Conservation (phyloP, 2,113 vertebrate species). For the Lamprologus tigripictilis region DNA sequence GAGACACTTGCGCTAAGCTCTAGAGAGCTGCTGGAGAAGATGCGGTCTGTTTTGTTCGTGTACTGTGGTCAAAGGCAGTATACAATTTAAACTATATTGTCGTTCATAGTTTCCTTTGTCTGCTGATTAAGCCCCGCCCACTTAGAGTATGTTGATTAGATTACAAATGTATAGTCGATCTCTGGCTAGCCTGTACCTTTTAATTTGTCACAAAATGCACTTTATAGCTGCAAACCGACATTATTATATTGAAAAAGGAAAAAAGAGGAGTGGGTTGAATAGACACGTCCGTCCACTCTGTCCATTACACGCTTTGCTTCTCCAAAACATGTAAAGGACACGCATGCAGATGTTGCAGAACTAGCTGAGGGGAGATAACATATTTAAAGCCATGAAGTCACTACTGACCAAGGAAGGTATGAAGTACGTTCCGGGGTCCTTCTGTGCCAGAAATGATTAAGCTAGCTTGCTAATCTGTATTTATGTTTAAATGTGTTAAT, state of each 20-base stretch:
- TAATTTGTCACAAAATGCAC: background rate
- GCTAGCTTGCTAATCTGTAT: background rate
- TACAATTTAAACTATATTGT: background rate
- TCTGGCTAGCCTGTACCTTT: background rate
- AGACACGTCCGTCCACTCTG: background rate
- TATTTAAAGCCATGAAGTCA: background rate
- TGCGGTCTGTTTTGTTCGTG: conserved; percentile 5
- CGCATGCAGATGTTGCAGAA: background rate
- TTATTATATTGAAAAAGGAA: background rate
- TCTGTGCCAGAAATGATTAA: background rate
- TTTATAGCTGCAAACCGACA: background rate
- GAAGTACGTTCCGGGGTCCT: background rate
- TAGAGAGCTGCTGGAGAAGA: conserved; percentile 11
- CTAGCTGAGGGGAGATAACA: background rate
- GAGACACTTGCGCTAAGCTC: conserved; percentile 30
- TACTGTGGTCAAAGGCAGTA: background rate
- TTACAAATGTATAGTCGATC: background rate
- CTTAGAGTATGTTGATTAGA: background rate
- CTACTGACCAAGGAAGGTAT: background rate
- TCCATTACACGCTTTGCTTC: background rate
- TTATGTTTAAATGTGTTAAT: background rate
- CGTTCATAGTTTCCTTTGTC: background rate
- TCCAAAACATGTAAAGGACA: background rate
- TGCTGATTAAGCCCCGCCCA: background rate
- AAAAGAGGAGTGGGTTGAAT: background rate